A percentile compares a stretch with the other conserved stretches of the same genome.
phyloP scores from a whole-genome alignment of 2,888 invertebrate genomes.

The Ophion ventricosus region DNA sequence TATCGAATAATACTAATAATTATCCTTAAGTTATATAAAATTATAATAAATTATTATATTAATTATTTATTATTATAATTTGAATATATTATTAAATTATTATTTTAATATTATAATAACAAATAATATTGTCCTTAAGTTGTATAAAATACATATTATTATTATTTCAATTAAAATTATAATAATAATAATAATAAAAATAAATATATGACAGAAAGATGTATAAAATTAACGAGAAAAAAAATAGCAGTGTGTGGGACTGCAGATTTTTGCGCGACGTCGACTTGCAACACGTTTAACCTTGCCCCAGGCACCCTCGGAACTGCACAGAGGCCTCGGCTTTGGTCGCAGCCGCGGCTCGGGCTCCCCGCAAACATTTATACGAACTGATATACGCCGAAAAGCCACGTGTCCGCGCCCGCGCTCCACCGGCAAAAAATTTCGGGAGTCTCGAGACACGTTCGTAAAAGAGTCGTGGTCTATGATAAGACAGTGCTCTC shows the following conservation, averaged over 20 bases:
- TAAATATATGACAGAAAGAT: conserved; percentile 2
- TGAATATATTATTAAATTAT: too few species aligned
- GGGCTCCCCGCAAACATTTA: background rate
- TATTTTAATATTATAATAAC: too few species aligned
- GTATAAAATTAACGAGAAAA: background rate
- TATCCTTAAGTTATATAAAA: too few species aligned
- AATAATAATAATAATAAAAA: background rate
- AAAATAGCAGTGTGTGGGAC: background rate
- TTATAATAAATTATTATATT: too few species aligned
- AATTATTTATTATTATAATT: too few species aligned
- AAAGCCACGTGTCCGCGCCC: background rate
- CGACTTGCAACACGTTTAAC: conserved; percentile 50
- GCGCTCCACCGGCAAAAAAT: background rate
- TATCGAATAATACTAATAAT: too few species aligned
- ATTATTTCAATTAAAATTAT: background rate
- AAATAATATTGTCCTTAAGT: too few species aligned
- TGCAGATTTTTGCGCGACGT: conserved; percentile 22
- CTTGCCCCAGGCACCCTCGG: conserved; percentile 59
- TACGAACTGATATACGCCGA: background rate
- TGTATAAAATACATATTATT: too few species aligned
- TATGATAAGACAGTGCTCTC: background rate
- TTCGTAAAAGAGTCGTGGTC: background rate
- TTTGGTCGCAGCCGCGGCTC: conserved; percentile 5
- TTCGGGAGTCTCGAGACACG: background rate
- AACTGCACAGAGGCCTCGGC: conserved; percentile 1